These are phyloP conservation scores for Pocota personata DNA, from an alignment of 2,888 invertebrate genomes.

Conservation along the genomic window DNA sequence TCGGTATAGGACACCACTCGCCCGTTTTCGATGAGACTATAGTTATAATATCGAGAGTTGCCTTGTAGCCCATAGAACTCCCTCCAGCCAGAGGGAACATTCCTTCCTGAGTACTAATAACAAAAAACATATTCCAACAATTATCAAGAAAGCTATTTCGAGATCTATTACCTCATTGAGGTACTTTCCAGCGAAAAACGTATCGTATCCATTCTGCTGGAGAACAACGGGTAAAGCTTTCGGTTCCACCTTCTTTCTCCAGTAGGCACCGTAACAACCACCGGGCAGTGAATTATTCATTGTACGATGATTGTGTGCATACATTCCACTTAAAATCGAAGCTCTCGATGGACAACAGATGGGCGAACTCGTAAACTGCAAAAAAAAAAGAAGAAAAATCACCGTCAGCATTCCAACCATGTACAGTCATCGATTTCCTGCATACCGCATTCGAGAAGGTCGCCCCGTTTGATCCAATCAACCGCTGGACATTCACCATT, in stretches of 20 bases:
- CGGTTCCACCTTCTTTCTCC: constrained; percentile 87
- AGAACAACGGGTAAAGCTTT: constrained; percentile 88
- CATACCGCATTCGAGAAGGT: constrained; percentile 90
- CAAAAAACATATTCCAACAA: constrained; percentile 5
- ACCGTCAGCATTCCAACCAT: neutral
- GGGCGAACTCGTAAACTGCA: constrained; percentile 92
- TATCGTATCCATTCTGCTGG: constrained; percentile 88
- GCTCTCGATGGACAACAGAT: constrained; percentile 96
- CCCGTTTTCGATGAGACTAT: constrained; percentile 92
- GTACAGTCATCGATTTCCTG: constrained; percentile 70
- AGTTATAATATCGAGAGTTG: constrained; percentile 96
- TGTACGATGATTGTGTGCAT: constrained; percentile 91
- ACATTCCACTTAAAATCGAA: constrained; percentile 91
- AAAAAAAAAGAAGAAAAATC: constrained; percentile 19
- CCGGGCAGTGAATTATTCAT: constrained; percentile 91
- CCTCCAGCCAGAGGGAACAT: constrained; percentile 93
- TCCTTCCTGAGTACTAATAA: constrained; percentile 80
- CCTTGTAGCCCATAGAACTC: constrained; percentile 94
- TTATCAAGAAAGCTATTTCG: neutral
- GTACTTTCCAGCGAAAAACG: constrained; percentile 97
- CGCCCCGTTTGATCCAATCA: constrained; percentile 87
- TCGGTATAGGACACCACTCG: constrained; percentile 86
- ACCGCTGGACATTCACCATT: constrained; percentile 86
- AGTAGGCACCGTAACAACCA: constrained; percentile 88
- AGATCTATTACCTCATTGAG: constrained; percentile 88